Percentiles rank a stretch among this genome's conserved stretches.
phyloP scores from a whole-genome alignment of 2,113 vertebrate species.

The Coracopsis vasa region DNA sequence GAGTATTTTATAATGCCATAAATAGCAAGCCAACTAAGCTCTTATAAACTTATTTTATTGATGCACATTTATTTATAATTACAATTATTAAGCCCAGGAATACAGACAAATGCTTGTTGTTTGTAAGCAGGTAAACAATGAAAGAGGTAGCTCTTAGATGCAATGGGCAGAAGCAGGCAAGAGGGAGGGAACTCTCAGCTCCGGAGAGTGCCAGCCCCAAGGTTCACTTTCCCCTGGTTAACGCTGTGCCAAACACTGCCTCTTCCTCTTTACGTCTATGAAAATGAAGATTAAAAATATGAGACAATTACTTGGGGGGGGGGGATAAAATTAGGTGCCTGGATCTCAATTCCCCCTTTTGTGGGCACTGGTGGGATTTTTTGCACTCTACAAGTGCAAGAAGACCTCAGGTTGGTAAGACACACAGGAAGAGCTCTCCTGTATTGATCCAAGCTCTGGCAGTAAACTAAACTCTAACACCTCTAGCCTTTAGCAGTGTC shows the following conservation, averaged over 20 bases:
- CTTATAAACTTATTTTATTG: slow-evolving; percentile 45
- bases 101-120: slow-evolving; percentile 17
- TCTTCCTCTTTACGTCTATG: not conserved
- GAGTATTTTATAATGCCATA: slow-evolving; percentile 33
- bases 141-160: not conserved
- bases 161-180: not conserved
- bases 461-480: not conserved
- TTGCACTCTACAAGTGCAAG: not conserved
- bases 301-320: too few relatives aligned
- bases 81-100: slow-evolving; percentile 26
- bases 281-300: not conserved
- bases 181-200: not conserved
- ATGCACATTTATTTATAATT: slow-evolving; percentile 53
- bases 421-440: not conserved
- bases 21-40: slow-evolving; percentile 33
- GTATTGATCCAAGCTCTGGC: not conserved
- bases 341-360: not conserved
- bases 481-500: not conserved
- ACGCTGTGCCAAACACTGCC: not conserved
- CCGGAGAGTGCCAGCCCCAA: not conserved
- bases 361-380: not conserved
- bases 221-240: not conserved
- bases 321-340: not conserved
- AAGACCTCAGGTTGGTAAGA: not conserved
- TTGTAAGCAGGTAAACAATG: slow-evolving; percentile 21